Evolutionary conservation across 2,797 vertebrate genomes (phyloP).

Genomic region (Podarcis lilfordi): DNA sequence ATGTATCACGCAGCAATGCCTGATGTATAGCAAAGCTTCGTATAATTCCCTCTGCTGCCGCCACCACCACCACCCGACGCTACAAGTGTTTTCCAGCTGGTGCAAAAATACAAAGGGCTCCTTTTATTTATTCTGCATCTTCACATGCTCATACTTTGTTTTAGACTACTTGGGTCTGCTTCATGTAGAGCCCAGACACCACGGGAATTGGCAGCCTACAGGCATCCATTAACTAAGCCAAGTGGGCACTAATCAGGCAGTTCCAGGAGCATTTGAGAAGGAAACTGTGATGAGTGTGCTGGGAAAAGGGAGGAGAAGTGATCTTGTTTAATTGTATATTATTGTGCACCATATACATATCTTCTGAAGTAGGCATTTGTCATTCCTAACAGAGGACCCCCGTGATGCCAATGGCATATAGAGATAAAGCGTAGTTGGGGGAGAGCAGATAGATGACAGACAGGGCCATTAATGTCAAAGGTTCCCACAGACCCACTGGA

Average conservation of each 20-base stretch:
- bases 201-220: background rate
- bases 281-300: background rate
- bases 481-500: background rate
- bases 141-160: background rate
- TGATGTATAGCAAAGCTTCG: background rate
- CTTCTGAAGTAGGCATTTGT: background rate
- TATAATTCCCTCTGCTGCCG: background rate
- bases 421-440: background rate
- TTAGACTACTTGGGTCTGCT: background rate
- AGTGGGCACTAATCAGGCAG: background rate
- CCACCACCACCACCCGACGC: background rate
- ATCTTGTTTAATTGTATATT: background rate
- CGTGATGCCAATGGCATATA: background rate
- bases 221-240: background rate
- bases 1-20: too few relatives aligned
- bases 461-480: background rate
- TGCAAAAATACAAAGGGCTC: background rate
- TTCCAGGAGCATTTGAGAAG: background rate
- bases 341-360: background rate
- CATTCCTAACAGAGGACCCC: conserved; percentile 3
- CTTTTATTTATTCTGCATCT: conserved; percentile 2
- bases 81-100: background rate
- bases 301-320: background rate
- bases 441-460: background rate
- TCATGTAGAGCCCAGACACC: background rate